Conservation (phyloP, 2,113 vertebrate species). For the Papio anubis region DNA sequence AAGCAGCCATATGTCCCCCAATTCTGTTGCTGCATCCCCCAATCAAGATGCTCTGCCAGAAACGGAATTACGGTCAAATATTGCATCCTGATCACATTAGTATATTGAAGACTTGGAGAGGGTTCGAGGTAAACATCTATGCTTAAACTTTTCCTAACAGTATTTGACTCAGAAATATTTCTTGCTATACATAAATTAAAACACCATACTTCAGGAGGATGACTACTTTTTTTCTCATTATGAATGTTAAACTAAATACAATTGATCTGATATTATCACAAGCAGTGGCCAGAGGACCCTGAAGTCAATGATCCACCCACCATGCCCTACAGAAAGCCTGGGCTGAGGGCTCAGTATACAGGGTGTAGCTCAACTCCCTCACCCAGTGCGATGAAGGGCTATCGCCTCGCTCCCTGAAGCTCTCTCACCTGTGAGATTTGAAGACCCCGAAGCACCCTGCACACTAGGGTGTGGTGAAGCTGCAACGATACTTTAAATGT, state of each 20-base stretch:
- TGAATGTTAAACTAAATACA: neutral
- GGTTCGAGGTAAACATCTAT: accelerated
- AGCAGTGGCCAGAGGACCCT: neutral
- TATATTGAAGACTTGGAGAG: neutral
- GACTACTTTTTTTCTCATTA: neutral
- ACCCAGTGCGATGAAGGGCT: accelerated
- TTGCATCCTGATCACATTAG: accelerated
- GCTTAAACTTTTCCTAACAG: neutral
- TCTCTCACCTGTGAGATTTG: neutral
- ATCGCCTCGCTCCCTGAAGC: accelerated
- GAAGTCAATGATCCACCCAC: accelerated
- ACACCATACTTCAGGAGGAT: neutral
- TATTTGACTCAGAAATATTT: neutral
- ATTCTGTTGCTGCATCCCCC: accelerated
- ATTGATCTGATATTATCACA: neutral
- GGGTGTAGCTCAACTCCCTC: too few species aligned
- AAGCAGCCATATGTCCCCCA: neutral
- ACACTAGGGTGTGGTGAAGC: too few species aligned
- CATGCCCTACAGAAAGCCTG: accelerated
- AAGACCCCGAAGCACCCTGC: accelerated
- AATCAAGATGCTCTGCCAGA: too few species aligned
- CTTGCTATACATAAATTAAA: neutral
- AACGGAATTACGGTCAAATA: accelerated
- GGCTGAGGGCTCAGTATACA: too few species aligned
- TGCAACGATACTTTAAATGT: accelerated